Conservation (phyloP, 2,113 vertebrate species). For the Cyrtonyx montezumae region DNA sequence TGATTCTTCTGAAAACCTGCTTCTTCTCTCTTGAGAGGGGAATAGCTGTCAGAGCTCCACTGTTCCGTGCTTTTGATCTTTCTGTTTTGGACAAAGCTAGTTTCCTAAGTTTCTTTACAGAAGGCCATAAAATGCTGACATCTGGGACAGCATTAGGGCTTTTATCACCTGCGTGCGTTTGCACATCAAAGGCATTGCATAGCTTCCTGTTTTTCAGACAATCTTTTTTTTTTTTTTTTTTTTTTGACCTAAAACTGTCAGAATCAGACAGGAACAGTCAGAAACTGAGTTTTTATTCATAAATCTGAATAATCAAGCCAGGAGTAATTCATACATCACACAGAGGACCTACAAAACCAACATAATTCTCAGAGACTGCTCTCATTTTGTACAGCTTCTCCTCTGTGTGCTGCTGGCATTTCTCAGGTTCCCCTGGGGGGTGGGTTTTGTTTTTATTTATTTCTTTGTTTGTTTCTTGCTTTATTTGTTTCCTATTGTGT, state of each 20-base stretch:
- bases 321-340: background rate
- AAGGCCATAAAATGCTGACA: background rate
- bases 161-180: background rate
- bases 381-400: background rate
- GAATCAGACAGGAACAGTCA: background rate
- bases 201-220: background rate
- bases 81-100: background rate
- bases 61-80: background rate
- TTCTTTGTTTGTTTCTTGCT: background rate
- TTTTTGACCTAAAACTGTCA: background rate
- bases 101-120: constrained; percentile 3
- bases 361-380: background rate
- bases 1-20: constrained; percentile 10
- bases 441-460: background rate
- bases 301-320: background rate
- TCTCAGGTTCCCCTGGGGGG: background rate
- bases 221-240: background rate
- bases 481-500: background rate
- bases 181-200: background rate
- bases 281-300: background rate
- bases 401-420: background rate
- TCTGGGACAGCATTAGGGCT: background rate
- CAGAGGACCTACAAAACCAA: background rate
- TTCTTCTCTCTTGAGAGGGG: background rate
- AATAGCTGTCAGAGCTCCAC: background rate